Evolutionary conservation across 2,113 vertebrate species (phyloP), one percentile per base, ranked within the genome.

Genomic region (Aramus guarauna): DNA sequence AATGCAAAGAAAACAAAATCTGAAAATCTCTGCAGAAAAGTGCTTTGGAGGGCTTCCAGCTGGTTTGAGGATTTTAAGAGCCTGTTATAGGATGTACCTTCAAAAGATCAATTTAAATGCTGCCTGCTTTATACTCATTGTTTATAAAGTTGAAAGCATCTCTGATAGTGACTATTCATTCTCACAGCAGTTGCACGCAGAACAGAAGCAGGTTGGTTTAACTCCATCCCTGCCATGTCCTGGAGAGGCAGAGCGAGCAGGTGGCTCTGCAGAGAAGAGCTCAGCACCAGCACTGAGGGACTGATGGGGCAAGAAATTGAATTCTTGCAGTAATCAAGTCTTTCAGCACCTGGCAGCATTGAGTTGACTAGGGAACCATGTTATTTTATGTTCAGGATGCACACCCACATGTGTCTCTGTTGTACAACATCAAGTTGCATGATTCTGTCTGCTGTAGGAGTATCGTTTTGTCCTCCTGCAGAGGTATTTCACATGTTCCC

Each of bases 31-130:
- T 37, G 47, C 71, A 88, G 78, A 72, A 92, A 96, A 94, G 32
- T 69, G 85, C 63, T 96, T 78, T 95, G 82, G 88, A 96, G 88
- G 71, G 63, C 78, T 94, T 93, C 93, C 96, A 96, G 95, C 88
- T 96, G 94, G 29, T 92, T 90, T 94, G 62, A 94, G 75, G 50
- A 66, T 93, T 95, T 94, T 95, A 92, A 95, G 72, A 96, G 91
- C 93, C 68, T 74, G 64, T 86, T 92, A 76, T 37, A 94, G 59
- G 53, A 92, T 79, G 81, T 83, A 96, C 93, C 95, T 96, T 96
- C 88, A 93, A 88, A 96, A 94, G 96, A 94, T 93, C 82, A 58
- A 80, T 95, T 95, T 96, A 90, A 94, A 95, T 92, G 78, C 95
- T 90, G 69, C 74, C 87, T 94, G 84, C 87, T 95, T 94, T 92